phyloP scores from a whole-genome alignment of 2,113 vertebrate species.

The Mirounga angustirostris region DNA sequence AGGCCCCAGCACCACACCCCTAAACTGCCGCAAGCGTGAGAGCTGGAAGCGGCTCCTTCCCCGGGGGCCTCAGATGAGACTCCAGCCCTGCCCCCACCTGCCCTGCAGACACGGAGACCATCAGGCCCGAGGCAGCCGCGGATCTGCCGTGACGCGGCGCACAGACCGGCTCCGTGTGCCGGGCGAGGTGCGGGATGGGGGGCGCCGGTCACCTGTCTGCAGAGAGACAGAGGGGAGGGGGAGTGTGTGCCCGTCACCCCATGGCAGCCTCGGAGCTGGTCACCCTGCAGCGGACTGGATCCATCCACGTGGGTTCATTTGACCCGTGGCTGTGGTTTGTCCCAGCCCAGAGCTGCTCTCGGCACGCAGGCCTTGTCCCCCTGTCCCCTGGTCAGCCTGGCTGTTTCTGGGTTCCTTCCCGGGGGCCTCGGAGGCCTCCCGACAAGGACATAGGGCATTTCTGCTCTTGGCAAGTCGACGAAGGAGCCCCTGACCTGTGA shows the following conservation, averaged over 20 bases:
- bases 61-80: no score
- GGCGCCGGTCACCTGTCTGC: neutral
- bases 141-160: neutral
- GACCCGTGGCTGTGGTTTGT: neutral
- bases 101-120: no score
- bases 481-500: neutral
- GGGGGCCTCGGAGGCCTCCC: neutral
- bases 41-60: neutral
- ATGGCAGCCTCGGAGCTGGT: neutral
- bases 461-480: neutral
- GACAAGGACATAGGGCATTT: neutral
- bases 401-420: neutral
- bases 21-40: neutral
- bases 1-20: neutral
- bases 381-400: neutral
- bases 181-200: neutral
- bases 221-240: no score
- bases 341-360: neutral
- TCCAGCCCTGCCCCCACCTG: neutral
- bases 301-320: accelerated
- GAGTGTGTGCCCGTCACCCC: neutral
- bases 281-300: neutral
- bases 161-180: neutral
- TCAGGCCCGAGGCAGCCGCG: no score
- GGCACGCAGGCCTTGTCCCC: neutral